Evolutionary conservation across 2,797 vertebrate genomes (phyloP).

Genomic region (Onychomys arenicola): DNA sequence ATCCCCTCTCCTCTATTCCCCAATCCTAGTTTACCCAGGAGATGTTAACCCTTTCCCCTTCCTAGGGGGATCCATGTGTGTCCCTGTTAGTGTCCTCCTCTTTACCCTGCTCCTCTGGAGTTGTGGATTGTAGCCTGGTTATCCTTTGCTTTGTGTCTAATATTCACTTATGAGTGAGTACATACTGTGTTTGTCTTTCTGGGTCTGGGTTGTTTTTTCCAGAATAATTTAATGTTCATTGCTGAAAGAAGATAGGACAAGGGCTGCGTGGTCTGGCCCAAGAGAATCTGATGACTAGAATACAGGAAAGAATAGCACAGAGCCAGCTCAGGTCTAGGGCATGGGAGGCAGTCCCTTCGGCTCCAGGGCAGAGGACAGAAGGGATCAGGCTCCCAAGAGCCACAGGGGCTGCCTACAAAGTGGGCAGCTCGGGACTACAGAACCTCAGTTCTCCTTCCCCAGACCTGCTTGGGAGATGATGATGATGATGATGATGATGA

Average conservation of each 20-base stretch:
- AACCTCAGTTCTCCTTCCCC: not conserved
- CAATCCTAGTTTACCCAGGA: no score
- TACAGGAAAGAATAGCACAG: not conserved
- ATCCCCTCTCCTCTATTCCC: no score
- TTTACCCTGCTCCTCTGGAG: no score
- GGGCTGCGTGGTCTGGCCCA: not conserved
- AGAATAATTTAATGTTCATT: not conserved
- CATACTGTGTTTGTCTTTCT: no score
- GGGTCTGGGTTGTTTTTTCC: not conserved
- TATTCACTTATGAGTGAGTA: no score
- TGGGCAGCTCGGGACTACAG: no score
- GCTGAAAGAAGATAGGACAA: not conserved
- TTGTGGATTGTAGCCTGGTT: no score
- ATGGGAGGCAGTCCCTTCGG: not conserved
- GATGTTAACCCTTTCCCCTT: no score
- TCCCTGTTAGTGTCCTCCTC: no score
- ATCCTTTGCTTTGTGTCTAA: no score
- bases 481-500: not conserved
- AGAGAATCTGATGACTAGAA: not conserved
- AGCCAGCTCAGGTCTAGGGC: not conserved
- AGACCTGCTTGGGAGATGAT: not conserved
- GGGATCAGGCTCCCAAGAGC: not conserved
- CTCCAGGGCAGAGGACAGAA: not conserved
- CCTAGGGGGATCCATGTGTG: no score
- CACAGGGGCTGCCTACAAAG: not conserved